These are phyloP conservation scores for Alviniconcha strummeri DNA, from an alignment of 2,888 invertebrate genomes.

Conservation along the genomic window DNA sequence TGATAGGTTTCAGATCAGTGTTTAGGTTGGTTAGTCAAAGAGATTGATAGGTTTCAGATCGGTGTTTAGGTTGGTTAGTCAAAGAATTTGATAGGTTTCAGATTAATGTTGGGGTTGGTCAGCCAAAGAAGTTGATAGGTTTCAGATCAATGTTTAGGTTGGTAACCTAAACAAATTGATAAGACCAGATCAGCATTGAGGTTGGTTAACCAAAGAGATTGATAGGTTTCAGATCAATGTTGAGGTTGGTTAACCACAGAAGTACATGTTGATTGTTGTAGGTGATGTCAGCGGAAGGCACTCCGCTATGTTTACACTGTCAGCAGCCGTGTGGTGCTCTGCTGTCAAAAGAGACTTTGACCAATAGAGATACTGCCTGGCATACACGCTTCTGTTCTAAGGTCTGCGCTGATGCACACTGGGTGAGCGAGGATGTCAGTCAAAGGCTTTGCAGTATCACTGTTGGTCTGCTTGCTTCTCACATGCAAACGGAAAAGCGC, in stretches of 20 bases:
- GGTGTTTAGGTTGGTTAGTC: too few relatives aligned
- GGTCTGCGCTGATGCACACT: slow-evolving; percentile 63
- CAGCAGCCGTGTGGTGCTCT: slow-evolving; percentile 56
- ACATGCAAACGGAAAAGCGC: neutral
- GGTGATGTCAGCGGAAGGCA: slow-evolving; percentile 61
- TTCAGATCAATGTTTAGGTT: too few relatives aligned
- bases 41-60: too few relatives aligned
- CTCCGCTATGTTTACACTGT: slow-evolving; percentile 67
- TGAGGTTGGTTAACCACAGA: neutral
- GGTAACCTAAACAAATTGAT: too few relatives aligned
- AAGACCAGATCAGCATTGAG: too few relatives aligned
- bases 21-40: too few relatives aligned
- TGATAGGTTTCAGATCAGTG: too few relatives aligned
- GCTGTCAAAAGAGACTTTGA: slow-evolving; percentile 50
- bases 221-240: neutral
- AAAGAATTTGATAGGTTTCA: too few relatives aligned
- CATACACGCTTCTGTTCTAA: slow-evolving; percentile 65
- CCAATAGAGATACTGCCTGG: slow-evolving; percentile 62
- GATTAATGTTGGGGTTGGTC: too few relatives aligned
- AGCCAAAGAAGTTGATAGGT: too few relatives aligned
- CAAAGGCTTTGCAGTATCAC: neutral
- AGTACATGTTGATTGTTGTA: slow-evolving; percentile 36
- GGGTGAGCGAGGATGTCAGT: slow-evolving; percentile 52
- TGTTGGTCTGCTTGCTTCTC: neutral
- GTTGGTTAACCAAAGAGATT: too few relatives aligned